A percentile compares a stretch with the other conserved stretches of the same genome.
phyloP scores from a whole-genome alignment of 2,797 vertebrate genomes.

The Sebastes nivosus region DNA sequence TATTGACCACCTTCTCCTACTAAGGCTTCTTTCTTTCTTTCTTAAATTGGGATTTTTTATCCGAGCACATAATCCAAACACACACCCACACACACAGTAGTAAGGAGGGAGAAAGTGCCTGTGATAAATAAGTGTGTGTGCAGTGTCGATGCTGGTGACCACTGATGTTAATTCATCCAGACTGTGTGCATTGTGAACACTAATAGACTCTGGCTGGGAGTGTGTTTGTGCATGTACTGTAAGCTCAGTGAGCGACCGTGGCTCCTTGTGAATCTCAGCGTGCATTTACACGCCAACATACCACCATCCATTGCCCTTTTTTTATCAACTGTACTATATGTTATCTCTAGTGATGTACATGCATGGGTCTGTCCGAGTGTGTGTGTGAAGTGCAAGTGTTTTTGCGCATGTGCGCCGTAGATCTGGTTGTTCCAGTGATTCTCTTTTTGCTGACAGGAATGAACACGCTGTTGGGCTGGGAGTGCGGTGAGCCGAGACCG shows the following conservation, averaged over 20 bases:
- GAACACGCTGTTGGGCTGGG: conserved; percentile 66
- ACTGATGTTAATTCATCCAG: conserved; percentile 66
- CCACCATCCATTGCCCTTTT: background rate
- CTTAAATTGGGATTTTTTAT: background rate
- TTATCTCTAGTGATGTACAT: conserved; percentile 12
- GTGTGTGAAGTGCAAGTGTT: background rate
- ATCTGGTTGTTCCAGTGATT: conserved; percentile 66
- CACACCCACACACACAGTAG: background rate
- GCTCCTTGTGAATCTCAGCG: conserved; percentile 28
- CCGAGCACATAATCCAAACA: conserved; percentile 2
- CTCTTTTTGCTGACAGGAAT: conserved; percentile 76
- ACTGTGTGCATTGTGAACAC: conserved; percentile 62
- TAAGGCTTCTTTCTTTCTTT: conserved; percentile 3
- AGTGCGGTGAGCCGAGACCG: conserved; percentile 65
- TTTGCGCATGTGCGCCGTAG: conserved; percentile 20
- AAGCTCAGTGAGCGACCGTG: conserved; percentile 17
- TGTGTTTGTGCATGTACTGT: conserved; percentile 53
- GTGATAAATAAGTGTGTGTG: conserved; percentile 48
- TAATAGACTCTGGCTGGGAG: conserved; percentile 69
- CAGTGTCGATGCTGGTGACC: conserved; percentile 44
- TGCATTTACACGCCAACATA: conserved; percentile 40
- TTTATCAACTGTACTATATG: background rate
- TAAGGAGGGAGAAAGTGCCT: conserved; percentile 6
- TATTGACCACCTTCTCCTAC: conserved; percentile 47
- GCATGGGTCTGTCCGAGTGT: background rate